Conservation (phyloP, 2,888 invertebrate genomes). For the Hofmannophila pseudospretella region DNA sequence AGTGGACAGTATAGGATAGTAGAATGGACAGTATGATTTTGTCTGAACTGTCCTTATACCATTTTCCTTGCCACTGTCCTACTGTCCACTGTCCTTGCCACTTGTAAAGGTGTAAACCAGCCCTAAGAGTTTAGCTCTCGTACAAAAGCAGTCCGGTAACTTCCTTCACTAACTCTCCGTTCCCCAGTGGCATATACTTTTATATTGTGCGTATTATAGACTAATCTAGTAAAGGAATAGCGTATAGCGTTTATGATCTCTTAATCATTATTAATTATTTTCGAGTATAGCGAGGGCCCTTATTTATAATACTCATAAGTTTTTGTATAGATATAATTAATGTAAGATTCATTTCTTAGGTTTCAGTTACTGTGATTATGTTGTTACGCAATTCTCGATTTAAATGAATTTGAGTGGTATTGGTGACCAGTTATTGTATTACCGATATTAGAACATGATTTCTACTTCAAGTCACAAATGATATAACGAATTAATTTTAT, state of each 20-base stretch:
- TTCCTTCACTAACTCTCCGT: conserved; percentile 35
- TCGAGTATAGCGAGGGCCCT: conserved; percentile 59
- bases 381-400: conserved; percentile 24
- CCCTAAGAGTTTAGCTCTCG: no score
- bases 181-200: conserved; percentile 66
- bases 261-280: conserved; percentile 78
- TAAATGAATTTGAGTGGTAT: conserved; percentile 1
- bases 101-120: no score
- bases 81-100: no score
- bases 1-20: no score
- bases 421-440: conserved; percentile 4
- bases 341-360: conserved; percentile 41
- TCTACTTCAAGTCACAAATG: conserved; percentile 1
- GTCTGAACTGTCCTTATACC: conserved; percentile 1
- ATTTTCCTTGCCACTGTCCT: conserved; percentile 6
- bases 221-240: conserved; percentile 69
- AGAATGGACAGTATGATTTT: no score
- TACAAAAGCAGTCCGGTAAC: no score
- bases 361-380: conserved; percentile 46
- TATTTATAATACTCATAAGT: conserved; percentile 78
- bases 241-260: conserved; percentile 74
- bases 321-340: conserved; percentile 58
- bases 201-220: conserved; percentile 62
- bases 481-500: conserved; percentile 20
- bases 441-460: conserved; percentile 2